Base-by-base conservation (phyloP, 2,888 invertebrate genomes). In the Epinotia bilunana region DNA sequence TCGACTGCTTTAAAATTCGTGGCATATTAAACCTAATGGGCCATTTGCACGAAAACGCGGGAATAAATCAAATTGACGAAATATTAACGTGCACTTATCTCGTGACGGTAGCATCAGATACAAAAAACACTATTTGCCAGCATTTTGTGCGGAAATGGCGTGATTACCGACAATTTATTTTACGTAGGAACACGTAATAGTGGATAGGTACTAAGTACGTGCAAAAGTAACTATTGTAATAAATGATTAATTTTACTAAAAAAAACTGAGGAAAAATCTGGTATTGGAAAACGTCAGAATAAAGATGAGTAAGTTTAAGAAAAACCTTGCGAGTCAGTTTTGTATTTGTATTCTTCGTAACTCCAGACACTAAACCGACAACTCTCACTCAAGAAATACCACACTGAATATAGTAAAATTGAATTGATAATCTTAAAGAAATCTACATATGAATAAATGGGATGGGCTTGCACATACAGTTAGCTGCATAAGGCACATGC, bases 131-230 rank as follows among this genome's bases (percentile, higher is more conserved):
- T 28, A 46, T 69, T 69, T 69, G 46, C 43, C 46, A 57, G 23
- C 46, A 46, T 60, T 69, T 69, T 58, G 69, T 12, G 1, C 43
- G 69, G 46, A 69, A 69, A 69, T 69, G n/a, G 43, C 58, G 46
- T 69, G 58, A 69, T 69, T 60, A 60, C 69, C 43, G 69, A 43
- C 69, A 69, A 69, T 69, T 69, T 69, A 46, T 69, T 60, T 58
- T 46, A 68, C 46, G n/a, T 53, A 53, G 9, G 6, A n/a, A 53
- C 53, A n/a, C 12, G 53, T 68, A 67, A 57, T 57, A 23, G 13
- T 53, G n/a, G 58, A n/a, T 23, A 7, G 2, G 43, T 13, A 39
- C 39, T 67, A n/a, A n/a, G n/a, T n/a, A 18, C 18, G 65, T n/a
- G 33, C 33, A 28, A 55, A 55, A 20, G n/a, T 55, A 39, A 11